Evolutionary conservation across 2,888 invertebrate genomes (phyloP).

Genomic region (Phortica okadai): DNA sequence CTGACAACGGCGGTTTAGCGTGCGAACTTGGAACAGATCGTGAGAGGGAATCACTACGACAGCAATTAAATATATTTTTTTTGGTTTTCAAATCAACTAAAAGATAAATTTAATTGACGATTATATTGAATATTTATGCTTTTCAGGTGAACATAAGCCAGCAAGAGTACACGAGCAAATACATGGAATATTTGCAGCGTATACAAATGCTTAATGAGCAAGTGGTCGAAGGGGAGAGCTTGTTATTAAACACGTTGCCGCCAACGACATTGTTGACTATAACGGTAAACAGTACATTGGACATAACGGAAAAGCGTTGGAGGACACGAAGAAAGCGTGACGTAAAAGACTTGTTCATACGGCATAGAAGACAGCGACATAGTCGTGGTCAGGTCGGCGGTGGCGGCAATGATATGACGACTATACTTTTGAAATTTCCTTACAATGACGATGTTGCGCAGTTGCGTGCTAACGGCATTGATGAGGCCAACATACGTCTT

Average conservation of each 20-base stretch:
- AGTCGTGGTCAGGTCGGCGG: not conserved
- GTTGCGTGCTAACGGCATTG: constrained; percentile 60
- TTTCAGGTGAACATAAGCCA: constrained; percentile 82
- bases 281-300: constrained; percentile 54
- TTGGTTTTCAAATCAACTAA: too few relatives aligned
- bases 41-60: too few relatives aligned
- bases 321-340: constrained; percentile 39
- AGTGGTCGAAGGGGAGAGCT: not conserved
- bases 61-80: too few relatives aligned
- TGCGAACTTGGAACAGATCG: too few relatives aligned
- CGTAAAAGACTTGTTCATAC: not conserved
- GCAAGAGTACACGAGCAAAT: constrained; percentile 81
- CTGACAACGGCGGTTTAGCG: too few relatives aligned
- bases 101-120: too few relatives aligned
- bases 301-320: constrained; percentile 46
- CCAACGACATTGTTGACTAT: constrained; percentile 59
- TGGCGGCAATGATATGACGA: constrained; percentile 48
- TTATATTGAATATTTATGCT: not conserved
- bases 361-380: constrained; percentile 9
- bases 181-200: constrained; percentile 79
- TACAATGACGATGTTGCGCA: constrained; percentile 52
- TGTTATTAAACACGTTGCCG: not conserved
- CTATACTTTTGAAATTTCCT: constrained; percentile 60
- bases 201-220: constrained; percentile 67
- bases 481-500: constrained; percentile 72